Evolutionary conservation across 2,888 invertebrate species (phyloP).

Genomic region (Apodemia zela): DNA sequence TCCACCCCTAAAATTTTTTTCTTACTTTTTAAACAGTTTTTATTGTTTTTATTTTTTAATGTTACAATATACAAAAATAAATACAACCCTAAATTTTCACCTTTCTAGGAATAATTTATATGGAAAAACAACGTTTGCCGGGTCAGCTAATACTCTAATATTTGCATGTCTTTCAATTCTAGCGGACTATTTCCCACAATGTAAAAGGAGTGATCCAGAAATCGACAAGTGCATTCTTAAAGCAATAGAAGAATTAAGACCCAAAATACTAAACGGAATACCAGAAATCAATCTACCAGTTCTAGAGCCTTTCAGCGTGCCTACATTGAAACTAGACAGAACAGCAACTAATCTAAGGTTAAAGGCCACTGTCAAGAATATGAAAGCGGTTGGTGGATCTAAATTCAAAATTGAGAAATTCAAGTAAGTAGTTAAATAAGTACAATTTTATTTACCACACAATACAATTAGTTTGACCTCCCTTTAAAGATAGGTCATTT

Average conservation of each 20-base stretch:
- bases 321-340: conserved; percentile 84
- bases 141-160: too few species aligned
- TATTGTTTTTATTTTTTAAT: too few species aligned
- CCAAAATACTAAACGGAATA: conserved; percentile 81
- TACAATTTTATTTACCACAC: neutral
- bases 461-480: neutral
- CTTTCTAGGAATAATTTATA: too few species aligned
- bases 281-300: conserved; percentile 83
- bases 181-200: conserved; percentile 83
- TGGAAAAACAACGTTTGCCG: too few species aligned
- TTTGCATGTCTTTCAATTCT: too few species aligned
- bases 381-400: conserved; percentile 82
- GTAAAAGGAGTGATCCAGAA: conserved; percentile 81
- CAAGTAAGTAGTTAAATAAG: conserved; percentile 69
- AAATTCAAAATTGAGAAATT: conserved; percentile 83
- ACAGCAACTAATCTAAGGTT: conserved; percentile 85
- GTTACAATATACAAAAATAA: too few species aligned
- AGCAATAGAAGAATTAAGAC: conserved; percentile 80
- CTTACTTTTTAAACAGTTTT: too few species aligned
- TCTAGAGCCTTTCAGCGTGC: conserved; percentile 85
- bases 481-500: too few species aligned
- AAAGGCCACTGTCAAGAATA: conserved; percentile 83
- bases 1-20: too few species aligned
- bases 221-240: conserved; percentile 81
- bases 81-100: too few species aligned